Conservation (phyloP, 2,797 vertebrate species). For the Clamator glandarius region DNA sequence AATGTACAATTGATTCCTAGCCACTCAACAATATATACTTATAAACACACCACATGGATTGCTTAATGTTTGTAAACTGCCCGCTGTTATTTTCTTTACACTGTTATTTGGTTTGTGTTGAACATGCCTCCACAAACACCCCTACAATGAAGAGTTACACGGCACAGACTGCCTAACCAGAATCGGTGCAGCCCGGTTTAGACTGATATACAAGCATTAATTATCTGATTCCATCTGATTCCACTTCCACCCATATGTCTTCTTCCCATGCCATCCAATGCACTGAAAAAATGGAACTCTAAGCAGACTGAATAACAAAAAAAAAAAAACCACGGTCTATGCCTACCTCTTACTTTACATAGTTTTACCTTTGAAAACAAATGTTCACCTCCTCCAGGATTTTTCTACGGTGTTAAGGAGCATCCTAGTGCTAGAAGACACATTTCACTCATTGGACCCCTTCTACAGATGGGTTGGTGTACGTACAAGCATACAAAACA, state of each 20-base stretch:
- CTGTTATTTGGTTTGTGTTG: neutral
- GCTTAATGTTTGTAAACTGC: slow-evolving; percentile 6
- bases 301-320: neutral
- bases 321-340: neutral
- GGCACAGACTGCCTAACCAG: neutral
- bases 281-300: neutral
- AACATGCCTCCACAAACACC: neutral
- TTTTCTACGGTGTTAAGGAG: neutral
- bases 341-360: neutral
- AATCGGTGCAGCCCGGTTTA: neutral
- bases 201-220: accelerated
- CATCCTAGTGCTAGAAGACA: neutral
- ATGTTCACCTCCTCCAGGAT: neutral
- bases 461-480: accelerated
- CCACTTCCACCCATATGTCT: neutral
- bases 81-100: neutral
- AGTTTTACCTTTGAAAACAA: neutral
- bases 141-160: neutral
- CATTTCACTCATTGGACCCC: neutral
- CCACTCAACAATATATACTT: neutral
- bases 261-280: neutral
- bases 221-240: neutral
- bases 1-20: neutral
- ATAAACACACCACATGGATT: neutral
- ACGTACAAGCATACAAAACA: neutral